phyloP scores from a whole-genome alignment of 2,888 invertebrate species.

The Lucinisca nassula region DNA sequence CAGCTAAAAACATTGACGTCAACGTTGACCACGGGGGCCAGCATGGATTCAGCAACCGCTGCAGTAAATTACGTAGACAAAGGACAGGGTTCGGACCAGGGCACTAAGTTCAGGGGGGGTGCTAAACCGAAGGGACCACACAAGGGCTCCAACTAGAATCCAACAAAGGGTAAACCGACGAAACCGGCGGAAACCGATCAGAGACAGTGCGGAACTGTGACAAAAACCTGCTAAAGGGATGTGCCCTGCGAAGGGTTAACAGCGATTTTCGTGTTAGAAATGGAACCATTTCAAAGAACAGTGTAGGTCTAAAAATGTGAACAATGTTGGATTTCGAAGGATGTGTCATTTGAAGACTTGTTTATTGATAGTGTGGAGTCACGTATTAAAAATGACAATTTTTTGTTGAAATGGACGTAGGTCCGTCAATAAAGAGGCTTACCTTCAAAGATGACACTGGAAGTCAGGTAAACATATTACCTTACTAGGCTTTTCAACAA shows the following conservation, averaged over 20 bases:
- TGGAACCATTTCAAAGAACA: constrained; percentile 6
- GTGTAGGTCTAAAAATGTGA: constrained; percentile 1
- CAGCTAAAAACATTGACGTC: constrained; percentile 5
- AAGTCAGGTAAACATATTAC: constrained; percentile 18
- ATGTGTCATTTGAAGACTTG: not conserved
- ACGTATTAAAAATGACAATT: not conserved
- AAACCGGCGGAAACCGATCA: not conserved
- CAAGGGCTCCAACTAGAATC: not conserved
- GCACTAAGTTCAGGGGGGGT: not conserved
- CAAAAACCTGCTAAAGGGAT: not conserved
- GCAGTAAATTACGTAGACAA: not conserved
- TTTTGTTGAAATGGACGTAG: constrained; percentile 6
- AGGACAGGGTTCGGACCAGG: not conserved
- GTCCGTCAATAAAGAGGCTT: not conserved
- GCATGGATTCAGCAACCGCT: constrained; percentile 6
- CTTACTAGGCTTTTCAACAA: not conserved
- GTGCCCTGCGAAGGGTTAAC: constrained; percentile 16
- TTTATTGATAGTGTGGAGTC: constrained; percentile 15
- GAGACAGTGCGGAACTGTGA: constrained; percentile 10
- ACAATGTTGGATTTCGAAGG: constrained; percentile 13
- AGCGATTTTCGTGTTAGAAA: not conserved
- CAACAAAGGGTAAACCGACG: not conserved
- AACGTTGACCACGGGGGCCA: not conserved
- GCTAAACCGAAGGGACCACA: not conserved
- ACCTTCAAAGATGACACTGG: not conserved